Base-by-base conservation (phyloP, 30 jellyfish, hydroid and myxozoan genomes). In the Aurelia coerulea region DNA sequence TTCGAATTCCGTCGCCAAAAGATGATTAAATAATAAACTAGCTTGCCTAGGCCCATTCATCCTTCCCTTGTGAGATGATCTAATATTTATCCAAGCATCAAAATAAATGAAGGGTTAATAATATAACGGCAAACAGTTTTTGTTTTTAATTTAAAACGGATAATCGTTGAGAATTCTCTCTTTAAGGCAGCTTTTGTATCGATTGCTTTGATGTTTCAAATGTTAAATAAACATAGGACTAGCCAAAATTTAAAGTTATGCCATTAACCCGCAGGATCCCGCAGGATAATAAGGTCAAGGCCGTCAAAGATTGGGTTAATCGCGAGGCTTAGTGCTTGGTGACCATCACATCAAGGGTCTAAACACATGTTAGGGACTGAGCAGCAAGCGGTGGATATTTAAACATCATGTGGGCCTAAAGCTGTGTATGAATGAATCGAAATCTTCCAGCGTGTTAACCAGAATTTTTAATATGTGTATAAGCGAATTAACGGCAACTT, bases 1-100 rank as follows among this genome's bases (percentile, higher is more conserved):
- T 75, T 79, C 52, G 80, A 16, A 65, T 79, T 70, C 34, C 62
- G 58, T 79, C 50, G 87, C 69, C 67, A 77, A 54, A 68, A 41
- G 65, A 4, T 34, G 60, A 58, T 77, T 37, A 77, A 59, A 77
- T 68, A 10, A 54, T 60, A 33, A 77, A 62, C 69, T 18, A 11
- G 37, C 23, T 65, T 58, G 29, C 66, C 23, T 23, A 59, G 49
- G 60, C 33, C 34, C 33, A 49, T 41, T 50, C 39, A 50, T 13
- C 39, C 56, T 16, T 41, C 19, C 41, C 52, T 68, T 10, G 39
- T 19, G 84, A 3, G 84, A 15, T 31, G 62, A 73, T 73, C 84
- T 54, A 8, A 16, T 73, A 19, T 39, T 73, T 73, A 73, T 29
- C 62, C 50, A 46, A 41, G 70, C 70, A 73, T 73, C 35, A 39